Conservation (phyloP, 2,797 vertebrate species). For the Emydoidea blandingii region DNA sequence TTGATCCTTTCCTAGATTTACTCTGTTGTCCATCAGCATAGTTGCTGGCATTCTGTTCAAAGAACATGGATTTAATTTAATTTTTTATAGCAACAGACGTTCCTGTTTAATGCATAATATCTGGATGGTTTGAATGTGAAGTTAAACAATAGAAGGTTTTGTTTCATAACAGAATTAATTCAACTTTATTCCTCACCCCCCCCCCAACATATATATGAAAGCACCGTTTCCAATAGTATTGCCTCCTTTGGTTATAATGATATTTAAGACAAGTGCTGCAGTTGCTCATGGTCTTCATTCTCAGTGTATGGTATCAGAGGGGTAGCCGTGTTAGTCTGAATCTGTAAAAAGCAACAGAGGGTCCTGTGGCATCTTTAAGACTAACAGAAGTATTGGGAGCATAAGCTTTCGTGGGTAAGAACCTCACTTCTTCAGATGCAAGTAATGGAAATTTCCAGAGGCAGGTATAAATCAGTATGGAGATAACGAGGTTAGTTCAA, state of each 20-base stretch:
- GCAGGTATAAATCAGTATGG: too few relatives aligned
- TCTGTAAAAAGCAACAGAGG: too few relatives aligned
- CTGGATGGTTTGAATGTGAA: background rate
- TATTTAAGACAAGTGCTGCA: background rate
- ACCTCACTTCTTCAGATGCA: too few relatives aligned
- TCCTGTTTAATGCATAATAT: background rate
- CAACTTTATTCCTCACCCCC: background rate
- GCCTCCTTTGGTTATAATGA: background rate
- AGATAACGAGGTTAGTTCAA: too few relatives aligned
- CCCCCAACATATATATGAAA: background rate
- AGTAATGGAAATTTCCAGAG: too few relatives aligned
- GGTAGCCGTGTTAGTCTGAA: too few relatives aligned
- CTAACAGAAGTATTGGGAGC: too few relatives aligned
- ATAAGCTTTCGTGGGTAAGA: too few relatives aligned
- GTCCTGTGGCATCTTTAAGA: too few relatives aligned
- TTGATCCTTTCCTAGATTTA: conserved; percentile 25
- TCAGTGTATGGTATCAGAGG: background rate
- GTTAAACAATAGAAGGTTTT: background rate
- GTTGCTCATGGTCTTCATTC: background rate
- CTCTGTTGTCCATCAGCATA: background rate
- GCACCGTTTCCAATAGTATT: background rate
- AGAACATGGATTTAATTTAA: background rate
- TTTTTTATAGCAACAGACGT: background rate
- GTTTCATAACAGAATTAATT: background rate
- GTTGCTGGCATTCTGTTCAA: background rate